Evolutionary conservation across 2,113 vertebrate genomes (phyloP).

Genomic region (Mus spicilegus): DNA sequence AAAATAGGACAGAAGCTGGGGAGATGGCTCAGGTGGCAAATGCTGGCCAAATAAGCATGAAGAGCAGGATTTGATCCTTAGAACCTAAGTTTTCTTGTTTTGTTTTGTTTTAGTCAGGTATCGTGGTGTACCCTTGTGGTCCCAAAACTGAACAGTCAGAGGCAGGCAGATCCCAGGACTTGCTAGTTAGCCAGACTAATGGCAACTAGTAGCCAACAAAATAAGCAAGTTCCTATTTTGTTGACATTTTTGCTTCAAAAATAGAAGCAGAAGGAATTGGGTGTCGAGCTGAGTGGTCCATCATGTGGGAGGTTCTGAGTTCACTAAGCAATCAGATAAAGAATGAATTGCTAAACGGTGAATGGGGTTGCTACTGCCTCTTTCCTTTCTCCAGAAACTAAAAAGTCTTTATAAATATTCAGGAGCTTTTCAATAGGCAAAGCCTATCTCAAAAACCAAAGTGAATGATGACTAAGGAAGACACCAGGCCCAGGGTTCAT

Average conservation of each 20-base stretch:
- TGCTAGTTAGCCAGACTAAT: neutral
- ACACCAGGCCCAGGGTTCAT: neutral
- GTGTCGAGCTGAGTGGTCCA: neutral
- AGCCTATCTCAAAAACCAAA: neutral
- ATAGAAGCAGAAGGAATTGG: neutral
- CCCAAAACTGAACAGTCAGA: neutral
- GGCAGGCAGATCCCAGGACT: neutral
- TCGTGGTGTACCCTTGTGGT: neutral
- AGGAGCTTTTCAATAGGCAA: conserved; percentile 73
- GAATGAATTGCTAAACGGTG: conserved; percentile 23
- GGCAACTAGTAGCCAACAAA: neutral
- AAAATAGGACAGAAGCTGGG: neutral
- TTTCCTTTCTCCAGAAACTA: conserved; percentile 57
- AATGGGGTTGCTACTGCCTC: conserved; percentile 22
- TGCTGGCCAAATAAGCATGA: neutral
- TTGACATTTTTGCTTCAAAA: conserved; percentile 31
- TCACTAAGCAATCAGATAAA: neutral
- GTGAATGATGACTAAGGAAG: neutral
- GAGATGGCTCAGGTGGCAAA: neutral
- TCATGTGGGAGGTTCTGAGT: neutral
- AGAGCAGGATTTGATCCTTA: neutral
- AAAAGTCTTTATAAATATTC: conserved; percentile 74
- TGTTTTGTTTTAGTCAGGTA: neutral
- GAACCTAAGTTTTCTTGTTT: neutral
- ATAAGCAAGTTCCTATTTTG: neutral